Conservation (phyloP, 2,888 invertebrate genomes). For the Caenorhabditis sp. region DNA sequence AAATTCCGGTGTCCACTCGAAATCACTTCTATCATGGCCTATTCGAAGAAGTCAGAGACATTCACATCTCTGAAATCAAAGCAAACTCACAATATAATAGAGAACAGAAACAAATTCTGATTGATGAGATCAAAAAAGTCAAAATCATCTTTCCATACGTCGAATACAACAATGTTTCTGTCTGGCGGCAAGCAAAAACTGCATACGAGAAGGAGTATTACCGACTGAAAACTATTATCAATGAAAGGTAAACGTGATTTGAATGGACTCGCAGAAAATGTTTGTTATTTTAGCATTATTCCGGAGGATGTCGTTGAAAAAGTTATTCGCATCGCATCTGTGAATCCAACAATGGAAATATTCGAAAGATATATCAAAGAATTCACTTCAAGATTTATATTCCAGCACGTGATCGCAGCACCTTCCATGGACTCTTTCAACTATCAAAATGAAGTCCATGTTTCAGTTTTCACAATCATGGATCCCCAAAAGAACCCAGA, state of each 20-base stretch:
- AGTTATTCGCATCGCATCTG: conserved; percentile 24
- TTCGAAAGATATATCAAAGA: conserved; percentile 39
- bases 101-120: conserved; percentile 14
- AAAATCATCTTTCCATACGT: conserved; percentile 41
- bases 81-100: conserved; percentile 4
- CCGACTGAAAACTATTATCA: conserved; percentile 20
- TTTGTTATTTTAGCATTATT: conserved; percentile 11
- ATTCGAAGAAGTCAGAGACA: conserved; percentile 22
- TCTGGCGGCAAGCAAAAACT: conserved; percentile 32
- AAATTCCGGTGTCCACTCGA: conserved; percentile 15
- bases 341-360: conserved; percentile 30
- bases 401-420: conserved; percentile 36
- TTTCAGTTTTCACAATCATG: conserved; percentile 34
- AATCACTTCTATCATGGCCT: conserved; percentile 42
- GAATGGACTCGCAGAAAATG: not conserved
- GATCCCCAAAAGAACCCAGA: conserved; percentile 12
- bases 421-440: conserved; percentile 38
- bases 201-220: conserved; percentile 41
- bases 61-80: conserved; percentile 31
- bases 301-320: conserved; percentile 6
- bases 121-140: conserved; percentile 21
- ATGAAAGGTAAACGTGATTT: conserved; percentile 16
- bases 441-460: conserved; percentile 36
- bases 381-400: conserved; percentile 34
- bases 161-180: conserved; percentile 30